A percentile compares a stretch with the other conserved stretches of the same genome.
Evolutionary conservation across 92 coral and sea anemone genomes (phyloP).

Genomic region (Chrysogorgia sp.): DNA sequence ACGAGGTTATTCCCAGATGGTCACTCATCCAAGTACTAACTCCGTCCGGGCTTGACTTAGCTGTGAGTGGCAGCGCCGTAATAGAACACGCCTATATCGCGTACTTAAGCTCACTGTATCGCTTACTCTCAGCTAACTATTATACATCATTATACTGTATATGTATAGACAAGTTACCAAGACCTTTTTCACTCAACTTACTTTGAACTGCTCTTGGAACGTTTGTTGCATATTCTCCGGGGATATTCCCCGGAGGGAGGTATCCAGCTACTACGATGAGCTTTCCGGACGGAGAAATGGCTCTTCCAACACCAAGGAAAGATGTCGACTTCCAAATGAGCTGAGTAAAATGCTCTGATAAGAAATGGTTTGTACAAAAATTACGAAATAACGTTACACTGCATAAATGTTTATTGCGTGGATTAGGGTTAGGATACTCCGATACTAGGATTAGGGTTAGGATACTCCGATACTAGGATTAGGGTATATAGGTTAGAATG

Average conservation of each 20-base stretch:
- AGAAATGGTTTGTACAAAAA: background rate
- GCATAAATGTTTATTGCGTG: background rate
- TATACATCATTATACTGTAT: background rate
- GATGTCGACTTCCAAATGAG: conserved; percentile 28
- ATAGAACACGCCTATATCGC: too few relatives aligned
- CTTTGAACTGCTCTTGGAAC: background rate
- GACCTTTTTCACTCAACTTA: background rate
- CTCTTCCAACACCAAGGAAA: conserved; percentile 36
- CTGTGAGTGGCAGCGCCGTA: too few relatives aligned
- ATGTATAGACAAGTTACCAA: background rate
- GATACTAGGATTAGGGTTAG: background rate
- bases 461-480: background rate
- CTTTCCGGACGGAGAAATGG: conserved; percentile 23
- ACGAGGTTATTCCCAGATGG: too few relatives aligned
- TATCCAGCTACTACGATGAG: conserved; percentile 24
- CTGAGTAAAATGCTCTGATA: conserved; percentile 26
- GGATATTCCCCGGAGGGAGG: conserved; percentile 15
- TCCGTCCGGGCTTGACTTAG: too few relatives aligned
- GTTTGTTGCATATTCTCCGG: background rate
- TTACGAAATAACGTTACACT: too few relatives aligned
- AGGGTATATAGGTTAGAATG: background rate
- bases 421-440: background rate
- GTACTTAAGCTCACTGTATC: background rate
- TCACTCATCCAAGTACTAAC: too few relatives aligned
- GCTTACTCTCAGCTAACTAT: background rate